Evolutionary conservation across 2,797 vertebrate genomes (phyloP), one percentile per base, ranked within the genome.

Genomic region (Cephalopachus bancanus): DNA sequence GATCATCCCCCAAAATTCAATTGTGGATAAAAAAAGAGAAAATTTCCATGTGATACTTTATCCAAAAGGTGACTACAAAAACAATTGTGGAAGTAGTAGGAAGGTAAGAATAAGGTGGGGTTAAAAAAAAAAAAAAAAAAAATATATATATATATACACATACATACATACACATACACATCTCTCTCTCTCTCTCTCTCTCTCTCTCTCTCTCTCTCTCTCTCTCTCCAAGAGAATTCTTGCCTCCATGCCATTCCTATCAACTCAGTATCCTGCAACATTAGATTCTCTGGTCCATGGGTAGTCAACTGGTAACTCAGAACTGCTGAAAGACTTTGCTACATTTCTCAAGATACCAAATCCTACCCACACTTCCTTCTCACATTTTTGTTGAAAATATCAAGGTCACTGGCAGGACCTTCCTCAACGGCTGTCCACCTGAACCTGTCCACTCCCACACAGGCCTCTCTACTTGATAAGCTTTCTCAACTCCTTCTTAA

Each of bases 401-500:
- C 91, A 91, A 87, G 71, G 87, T 44, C 51, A 81, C 0, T 30
- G 59, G 59, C 60, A 95, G 80, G 60, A 75, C 84, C 60, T 81
- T 91, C 71, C 72, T 93, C 83, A 87, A 55, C 28, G 59, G 60
- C 30, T 4, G 12, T 75, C 49, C 55, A 91, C 85, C 55, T 65
- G 51, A 94, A 74, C 37, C 30, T 1, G 37, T 62, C 53, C 10
- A 9, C 51, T 79, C 44, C n/a, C 80, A 89, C 26, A 37, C 0
- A 90, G 30, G 10, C 17, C 60, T 62, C 75, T 93, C 51, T 28
- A 65, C 33, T 30, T 49, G 28, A 30, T 84, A 78, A n/a, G 62
- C 71, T 95, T 92, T 95, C 67, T 94, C 53, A 75, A 59, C 33
- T 33, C 81, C 51, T 71, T 89, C 33, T 84, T 11, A 97, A 76